Base-by-base conservation (phyloP, 1,140 invertebrate genomes). In the Lysiphlebus fabarum region DNA sequence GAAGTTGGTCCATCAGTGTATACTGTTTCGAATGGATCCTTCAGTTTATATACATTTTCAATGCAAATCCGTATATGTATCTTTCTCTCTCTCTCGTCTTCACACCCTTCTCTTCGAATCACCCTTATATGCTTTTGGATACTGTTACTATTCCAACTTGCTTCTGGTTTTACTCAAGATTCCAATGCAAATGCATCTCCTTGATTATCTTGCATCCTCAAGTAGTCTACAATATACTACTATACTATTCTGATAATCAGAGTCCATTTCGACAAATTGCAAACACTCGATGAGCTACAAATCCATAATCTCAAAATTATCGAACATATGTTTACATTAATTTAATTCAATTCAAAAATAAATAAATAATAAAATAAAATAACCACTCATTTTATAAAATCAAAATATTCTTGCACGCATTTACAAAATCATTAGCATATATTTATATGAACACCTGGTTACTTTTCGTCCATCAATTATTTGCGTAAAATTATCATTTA, bases 21-120 rank as follows among this genome's bases (percentile, higher is more conserved):
- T 67, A 67, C 73, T 70, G 77, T 77, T 78, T 70, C 69, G 70
- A 70, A 68, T 67, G 65, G 68, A 73, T 71, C 66, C 73, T 64
- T 62, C 61, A 57, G 62, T 68, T 70, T 67, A 65, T 70, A 26
- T 4, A 62, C 69, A 64, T 70, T 65, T 69, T 70, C 51, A 73
- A 75, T 76, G 73, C 72, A 73, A 74, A 76, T 75, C 66, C 56
- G 48, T 40, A 8, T 59, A 60, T 59, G 65, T 68, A 65, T 53
- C 17, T 43, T 34, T 63, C 53, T 37, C 44, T n/a, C 45, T 41
- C 47, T 43, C 41, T 45, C 43, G n/a, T 17, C 34, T 6, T 48
- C 12, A 37, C 17, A 33, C 37, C 56, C 34, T 33, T 51, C 33
- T 37, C 45, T 40, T 6, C 33, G 26, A 26, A 26, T 26, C 17